Evolutionary conservation across 2,888 invertebrate genomes (phyloP).

Genomic region (Apamea epomidion): DNA sequence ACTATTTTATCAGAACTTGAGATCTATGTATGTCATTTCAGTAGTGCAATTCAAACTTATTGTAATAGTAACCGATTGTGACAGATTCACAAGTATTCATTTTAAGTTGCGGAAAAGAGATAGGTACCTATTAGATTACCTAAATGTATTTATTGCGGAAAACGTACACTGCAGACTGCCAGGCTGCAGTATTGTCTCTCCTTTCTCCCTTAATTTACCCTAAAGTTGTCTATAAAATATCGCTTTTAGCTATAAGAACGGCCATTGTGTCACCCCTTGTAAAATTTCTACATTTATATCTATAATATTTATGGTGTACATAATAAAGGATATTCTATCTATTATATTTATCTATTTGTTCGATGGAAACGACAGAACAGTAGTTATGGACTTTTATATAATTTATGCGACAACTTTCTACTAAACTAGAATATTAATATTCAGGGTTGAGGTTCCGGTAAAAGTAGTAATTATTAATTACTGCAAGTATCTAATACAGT

Average conservation of each 20-base stretch:
- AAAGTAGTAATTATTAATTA: neutral
- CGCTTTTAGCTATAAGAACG: too few relatives aligned
- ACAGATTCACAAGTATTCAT: neutral
- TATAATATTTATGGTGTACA: too few relatives aligned
- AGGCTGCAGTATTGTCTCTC: too few relatives aligned
- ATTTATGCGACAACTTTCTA: neutral
- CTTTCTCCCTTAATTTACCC: too few relatives aligned
- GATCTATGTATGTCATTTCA: conserved; percentile 4
- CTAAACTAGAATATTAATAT: neutral
- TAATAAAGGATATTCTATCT: too few relatives aligned
- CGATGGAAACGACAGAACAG: neutral
- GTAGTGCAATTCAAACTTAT: neutral
- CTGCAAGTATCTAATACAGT: neutral
- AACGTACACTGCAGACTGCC: neutral
- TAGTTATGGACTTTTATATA: neutral
- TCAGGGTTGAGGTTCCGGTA: neutral
- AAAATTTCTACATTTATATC: too few relatives aligned
- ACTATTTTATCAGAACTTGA: conserved; percentile 26
- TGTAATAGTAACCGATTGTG: neutral
- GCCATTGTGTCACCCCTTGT: too few relatives aligned
- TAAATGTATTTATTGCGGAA: conserved; percentile 3
- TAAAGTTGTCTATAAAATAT: too few relatives aligned
- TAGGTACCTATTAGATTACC: neutral
- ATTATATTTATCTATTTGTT: neutral
- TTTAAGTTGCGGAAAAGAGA: neutral